Base-by-base conservation (phyloP, 2,888 invertebrate species). In the Cheiracanthium punctorium region DNA sequence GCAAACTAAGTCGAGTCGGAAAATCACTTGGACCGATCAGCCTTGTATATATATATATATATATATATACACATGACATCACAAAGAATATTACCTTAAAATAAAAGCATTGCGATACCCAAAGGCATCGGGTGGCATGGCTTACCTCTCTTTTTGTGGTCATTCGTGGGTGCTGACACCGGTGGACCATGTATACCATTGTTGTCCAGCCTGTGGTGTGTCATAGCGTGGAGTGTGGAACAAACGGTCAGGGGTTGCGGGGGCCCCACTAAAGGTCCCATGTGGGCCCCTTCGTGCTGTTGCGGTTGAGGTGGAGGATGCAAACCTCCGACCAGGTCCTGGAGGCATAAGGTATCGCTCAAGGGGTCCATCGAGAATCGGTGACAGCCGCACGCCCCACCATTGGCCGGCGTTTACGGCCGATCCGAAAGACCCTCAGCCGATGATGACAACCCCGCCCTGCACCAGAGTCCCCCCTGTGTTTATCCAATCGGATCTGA, bases 271-370 rank as follows among this genome's bases (percentile, higher is more conserved):
- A 82, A 37, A 37, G 87, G 71, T 37, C 82, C 82, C 75, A 87
- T 82, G 41, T 80, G 82, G 1, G 87, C 75, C 30, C 52, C 48
- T 75, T 69, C 81, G 24, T 76, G 29, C 14, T 58, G 28, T 41
- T 74, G 69, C 43, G 75, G 79, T 41, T 86, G 87, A 28, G 79
- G 69, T 69, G 89, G 88, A 41, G 89, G 88, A 48, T 88, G 89
- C 48, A 89, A 89, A 48, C 89, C 89, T 41, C 89, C 90, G 82
- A 90, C 90, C 82, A 90, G 84, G 87, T 90, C 90, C 89, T 90
- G 90, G 58, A 90, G 89, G 85, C 90, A 90, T 84, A 90, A 88
- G 94, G 93, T 90, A 90, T 91, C 89, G 75, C 77, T 81, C 72
- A 88, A 77, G 29, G 80, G 73, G 88, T 88, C 88, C 88, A 88